Evolutionary conservation across 2,797 vertebrate species (phyloP).

Genomic region (Sebastes glaucus): DNA sequence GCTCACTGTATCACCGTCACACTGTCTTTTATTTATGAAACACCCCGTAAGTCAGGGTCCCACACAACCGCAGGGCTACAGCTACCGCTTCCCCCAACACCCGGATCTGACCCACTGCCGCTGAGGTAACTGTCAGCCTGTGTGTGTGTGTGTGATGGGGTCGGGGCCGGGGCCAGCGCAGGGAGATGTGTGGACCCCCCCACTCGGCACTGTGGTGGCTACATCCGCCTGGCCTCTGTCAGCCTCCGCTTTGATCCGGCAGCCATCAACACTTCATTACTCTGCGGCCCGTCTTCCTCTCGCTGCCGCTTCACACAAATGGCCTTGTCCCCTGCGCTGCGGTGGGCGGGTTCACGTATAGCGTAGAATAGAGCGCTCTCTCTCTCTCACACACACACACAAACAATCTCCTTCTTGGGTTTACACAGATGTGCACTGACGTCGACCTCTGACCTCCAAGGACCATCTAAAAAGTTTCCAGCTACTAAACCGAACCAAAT

Average conservation of each 20-base stretch:
- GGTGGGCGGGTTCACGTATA: slow-evolving; percentile 40
- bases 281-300: slow-evolving; percentile 70
- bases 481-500: slow-evolving; percentile 38
- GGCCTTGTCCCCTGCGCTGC: slow-evolving; percentile 50
- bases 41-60: slow-evolving; percentile 69
- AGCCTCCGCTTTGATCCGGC: slow-evolving; percentile 76
- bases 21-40: slow-evolving; percentile 77
- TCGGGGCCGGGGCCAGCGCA: slow-evolving; percentile 26
- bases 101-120: slow-evolving; percentile 42
- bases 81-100: slow-evolving; percentile 62
- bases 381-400: slow-evolving; percentile 1
- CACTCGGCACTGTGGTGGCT: slow-evolving; percentile 68
- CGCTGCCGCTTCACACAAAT: slow-evolving; percentile 68
- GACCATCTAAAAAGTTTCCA: slow-evolving; percentile 32
- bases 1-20: slow-evolving; percentile 71
- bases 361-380: slow-evolving; percentile 2
- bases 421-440: slow-evolving; percentile 69
- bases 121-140: slow-evolving; percentile 44
- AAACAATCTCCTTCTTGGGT: slow-evolving; percentile 46
- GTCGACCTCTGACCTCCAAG: slow-evolving; percentile 38
- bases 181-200: slow-evolving; percentile 73
- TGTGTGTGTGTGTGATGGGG: slow-evolving; percentile 32
- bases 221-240: slow-evolving; percentile 74
- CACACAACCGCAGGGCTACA: slow-evolving; percentile 45
- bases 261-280: slow-evolving; percentile 82